Evolutionary conservation across 2,888 invertebrate genomes (phyloP).

Genomic region (Tetranychus truncatus): DNA sequence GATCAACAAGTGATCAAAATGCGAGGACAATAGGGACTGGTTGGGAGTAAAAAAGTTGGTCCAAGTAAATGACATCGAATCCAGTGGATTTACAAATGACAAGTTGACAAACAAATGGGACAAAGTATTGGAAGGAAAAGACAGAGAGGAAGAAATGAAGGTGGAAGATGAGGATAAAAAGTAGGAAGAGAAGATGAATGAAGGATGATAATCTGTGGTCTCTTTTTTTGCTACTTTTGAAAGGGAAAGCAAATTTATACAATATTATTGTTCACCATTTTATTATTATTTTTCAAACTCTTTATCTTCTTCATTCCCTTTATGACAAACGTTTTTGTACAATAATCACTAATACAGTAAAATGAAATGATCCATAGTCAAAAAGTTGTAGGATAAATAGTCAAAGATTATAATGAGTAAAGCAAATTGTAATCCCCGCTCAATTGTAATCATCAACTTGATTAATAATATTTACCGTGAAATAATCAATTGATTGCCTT

Average conservation of each 20-base stretch:
- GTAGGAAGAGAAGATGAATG: neutral
- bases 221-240: neutral
- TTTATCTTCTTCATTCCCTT: no score
- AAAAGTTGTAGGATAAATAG: no score
- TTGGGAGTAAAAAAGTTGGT: no score
- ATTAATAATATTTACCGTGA: neutral
- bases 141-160: constrained; percentile 2
- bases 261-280: no score
- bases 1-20: no score
- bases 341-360: no score
- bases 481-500: neutral
- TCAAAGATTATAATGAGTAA: no score
- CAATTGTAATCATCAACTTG: neutral
- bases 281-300: no score
- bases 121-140: neutral
- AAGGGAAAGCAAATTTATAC: neutral
- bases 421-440: no score
- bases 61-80: neutral
- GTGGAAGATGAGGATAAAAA: neutral
- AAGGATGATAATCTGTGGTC: neutral
- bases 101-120: neutral
- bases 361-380: no score
- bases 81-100: neutral
- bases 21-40: no score
- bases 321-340: no score